Base-by-base conservation (phyloP, 2,888 invertebrate species). In the Scrobipalpa costella region DNA sequence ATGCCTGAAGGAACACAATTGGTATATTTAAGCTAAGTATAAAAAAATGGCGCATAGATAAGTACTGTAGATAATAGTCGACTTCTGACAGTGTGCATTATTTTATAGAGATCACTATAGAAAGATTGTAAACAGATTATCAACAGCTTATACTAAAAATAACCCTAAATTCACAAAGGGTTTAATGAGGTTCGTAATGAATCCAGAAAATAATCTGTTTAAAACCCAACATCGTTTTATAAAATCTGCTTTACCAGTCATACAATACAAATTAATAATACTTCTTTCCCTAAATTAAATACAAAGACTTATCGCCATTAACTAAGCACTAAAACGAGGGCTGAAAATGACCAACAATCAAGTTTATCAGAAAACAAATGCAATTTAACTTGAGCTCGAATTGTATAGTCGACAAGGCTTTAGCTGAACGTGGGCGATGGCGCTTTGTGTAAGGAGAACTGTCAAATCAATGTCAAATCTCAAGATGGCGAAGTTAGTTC, bases 361-460 rank as follows among this genome's bases (percentile, higher is more conserved):
- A 7, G 21, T 7, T 55, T 33, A 34, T 55, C 34, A 34, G 33
- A 55, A 58, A 40, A 36, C 38, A 58, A 49, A 60, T 60, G 34
- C 60, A 60, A 34, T 60, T 11, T 11, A 34, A 34, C 15, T 34
- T 17, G 33, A 15, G 34, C 34, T 44, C 60, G 15, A 21, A 47
- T 44, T 27, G 58, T 57, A 15, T 13, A 38, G 5, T 27, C 27
- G 27, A 27, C 27, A 3, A 27, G 27, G 27, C 5, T 27, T 27
- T 3, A 27, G 5, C 2, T 27, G 27, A 27, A 27, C 27, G 27
- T 27, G 5, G n/a, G n/a, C n/a, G n/a, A n/a, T n/a, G n/a, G n/a
- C n/a, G n/a, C n/a, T n/a, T n/a, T n/a, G n/a, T n/a, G n/a, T n/a
- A n/a, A n/a, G n/a, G n/a, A n/a, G n/a, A n/a, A n/a, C n/a, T n/a